A percentile compares a stretch with the other conserved stretches of the same genome.
phyloP scores from a whole-genome alignment of 2,113 vertebrate species.

The Oryzias woworae region DNA sequence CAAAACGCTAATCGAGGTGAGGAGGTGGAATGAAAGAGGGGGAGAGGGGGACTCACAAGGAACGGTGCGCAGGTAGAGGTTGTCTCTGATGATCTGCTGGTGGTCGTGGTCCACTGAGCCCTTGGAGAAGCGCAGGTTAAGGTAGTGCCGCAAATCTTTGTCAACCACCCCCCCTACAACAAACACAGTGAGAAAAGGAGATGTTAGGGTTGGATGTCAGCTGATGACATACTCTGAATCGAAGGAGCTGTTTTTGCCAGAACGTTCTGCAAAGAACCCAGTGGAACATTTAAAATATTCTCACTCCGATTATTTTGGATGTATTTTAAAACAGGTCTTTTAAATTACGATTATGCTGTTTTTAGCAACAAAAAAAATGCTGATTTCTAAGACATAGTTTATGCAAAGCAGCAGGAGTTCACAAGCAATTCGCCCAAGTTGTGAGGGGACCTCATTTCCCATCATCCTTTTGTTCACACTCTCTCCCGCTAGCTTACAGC shows the following conservation, averaged over 20 bases:
- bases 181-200: constrained; percentile 16
- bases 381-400: too few species aligned
- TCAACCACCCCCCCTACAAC: constrained; percentile 93
- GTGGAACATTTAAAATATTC: not conserved
- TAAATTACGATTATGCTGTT: too few species aligned
- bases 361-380: not conserved
- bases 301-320: too few species aligned
- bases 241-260: not conserved
- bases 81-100: constrained; percentile 99
- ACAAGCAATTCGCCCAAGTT: not conserved
- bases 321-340: too few species aligned
- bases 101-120: constrained; percentile 98
- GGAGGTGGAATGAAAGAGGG: not conserved
- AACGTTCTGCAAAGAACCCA: not conserved
- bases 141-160: constrained; percentile 99
- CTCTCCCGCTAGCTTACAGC: too few species aligned
- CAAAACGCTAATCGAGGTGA: constrained; percentile 4
- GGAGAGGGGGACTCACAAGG: constrained; percentile 86
- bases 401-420: too few species aligned
- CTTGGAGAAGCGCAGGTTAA: constrained; percentile 98
- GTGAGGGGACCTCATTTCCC: not conserved
- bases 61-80: constrained; percentile 98
- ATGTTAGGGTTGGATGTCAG: constrained; percentile 10
- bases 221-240: not conserved
- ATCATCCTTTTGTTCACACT: too few species aligned